phyloP scores from a whole-genome alignment of 2,797 vertebrate genomes.

The Rhabdophis nuchalis region DNA sequence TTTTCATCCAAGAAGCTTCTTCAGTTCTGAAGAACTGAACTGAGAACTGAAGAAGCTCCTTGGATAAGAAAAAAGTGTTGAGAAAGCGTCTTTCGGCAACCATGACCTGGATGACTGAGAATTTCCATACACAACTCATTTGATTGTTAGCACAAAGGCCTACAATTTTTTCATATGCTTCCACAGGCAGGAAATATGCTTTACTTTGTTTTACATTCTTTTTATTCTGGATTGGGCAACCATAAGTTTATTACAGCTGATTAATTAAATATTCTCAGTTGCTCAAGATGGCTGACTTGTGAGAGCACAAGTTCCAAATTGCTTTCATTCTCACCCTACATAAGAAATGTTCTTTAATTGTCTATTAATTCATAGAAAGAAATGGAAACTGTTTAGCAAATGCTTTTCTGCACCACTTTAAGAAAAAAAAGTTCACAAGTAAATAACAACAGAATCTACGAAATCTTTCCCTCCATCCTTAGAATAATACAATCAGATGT shows the following conservation, averaged over 20 bases:
- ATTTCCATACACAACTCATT: too few species aligned
- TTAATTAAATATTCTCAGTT: neutral
- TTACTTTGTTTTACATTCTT: neutral
- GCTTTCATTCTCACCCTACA: neutral
- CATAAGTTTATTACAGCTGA: neutral
- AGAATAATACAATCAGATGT: constrained; percentile 20
- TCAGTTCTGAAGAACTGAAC: too few species aligned
- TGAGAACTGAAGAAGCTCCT: too few species aligned
- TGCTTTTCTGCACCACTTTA: neutral
- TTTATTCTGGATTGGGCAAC: neutral
- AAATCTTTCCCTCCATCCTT: constrained; percentile 1
- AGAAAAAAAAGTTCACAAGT: constrained; percentile 17
- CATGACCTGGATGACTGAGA: too few species aligned
- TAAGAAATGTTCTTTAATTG: neutral
- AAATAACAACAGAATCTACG: constrained; percentile 24
- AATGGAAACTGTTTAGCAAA: neutral
- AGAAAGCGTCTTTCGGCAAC: too few species aligned
- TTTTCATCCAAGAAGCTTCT: too few species aligned
- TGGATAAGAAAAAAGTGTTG: too few species aligned
- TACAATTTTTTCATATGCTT: neutral
- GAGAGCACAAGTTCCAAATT: neutral
- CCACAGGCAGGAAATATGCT: neutral
- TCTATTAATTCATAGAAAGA: neutral
- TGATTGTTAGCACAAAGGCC: constrained; percentile 9
- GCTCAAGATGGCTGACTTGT: neutral